These are phyloP conservation scores for Neotoma lepida DNA, from an alignment of 2,113 vertebrate genomes.

Conservation along the genomic window DNA sequence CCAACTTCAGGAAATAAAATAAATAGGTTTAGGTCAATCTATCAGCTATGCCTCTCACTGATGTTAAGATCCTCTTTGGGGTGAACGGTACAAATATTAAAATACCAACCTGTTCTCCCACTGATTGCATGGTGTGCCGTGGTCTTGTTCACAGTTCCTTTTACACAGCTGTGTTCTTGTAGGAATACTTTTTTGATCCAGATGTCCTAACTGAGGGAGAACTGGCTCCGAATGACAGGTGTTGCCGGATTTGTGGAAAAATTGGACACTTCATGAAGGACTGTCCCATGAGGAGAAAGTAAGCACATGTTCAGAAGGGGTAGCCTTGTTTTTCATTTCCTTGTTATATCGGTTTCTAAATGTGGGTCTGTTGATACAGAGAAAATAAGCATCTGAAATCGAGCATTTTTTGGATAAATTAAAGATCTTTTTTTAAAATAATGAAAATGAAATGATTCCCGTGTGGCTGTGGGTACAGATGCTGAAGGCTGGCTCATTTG, in stretches of 20 bases:
- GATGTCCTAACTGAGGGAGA: conserved; percentile 95
- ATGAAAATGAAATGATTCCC: background rate
- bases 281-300: conserved; percentile 94
- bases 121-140: background rate
- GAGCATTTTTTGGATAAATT: conserved; percentile 42
- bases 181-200: conserved; percentile 98
- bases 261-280: conserved; percentile 98
- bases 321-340: background rate
- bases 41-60: background rate
- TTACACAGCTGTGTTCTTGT: conserved; percentile 53
- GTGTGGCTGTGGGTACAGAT: background rate
- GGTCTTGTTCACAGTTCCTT: conserved; percentile 14
- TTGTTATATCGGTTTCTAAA: background rate
- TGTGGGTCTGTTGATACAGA: background rate
- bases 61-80: background rate
- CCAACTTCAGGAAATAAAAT: background rate
- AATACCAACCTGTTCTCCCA: background rate
- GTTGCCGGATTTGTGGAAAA: conserved; percentile 97
- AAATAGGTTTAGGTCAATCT: background rate
- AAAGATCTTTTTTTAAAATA: conserved; percentile 11
- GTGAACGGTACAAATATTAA: background rate
- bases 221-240: conserved; percentile 95
- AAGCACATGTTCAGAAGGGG: conserved; percentile 68
- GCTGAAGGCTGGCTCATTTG: background rate
- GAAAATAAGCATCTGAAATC: conserved; percentile 49